Conservation (phyloP, 2,888 invertebrate genomes). For the Dolomedes plantarius region DNA sequence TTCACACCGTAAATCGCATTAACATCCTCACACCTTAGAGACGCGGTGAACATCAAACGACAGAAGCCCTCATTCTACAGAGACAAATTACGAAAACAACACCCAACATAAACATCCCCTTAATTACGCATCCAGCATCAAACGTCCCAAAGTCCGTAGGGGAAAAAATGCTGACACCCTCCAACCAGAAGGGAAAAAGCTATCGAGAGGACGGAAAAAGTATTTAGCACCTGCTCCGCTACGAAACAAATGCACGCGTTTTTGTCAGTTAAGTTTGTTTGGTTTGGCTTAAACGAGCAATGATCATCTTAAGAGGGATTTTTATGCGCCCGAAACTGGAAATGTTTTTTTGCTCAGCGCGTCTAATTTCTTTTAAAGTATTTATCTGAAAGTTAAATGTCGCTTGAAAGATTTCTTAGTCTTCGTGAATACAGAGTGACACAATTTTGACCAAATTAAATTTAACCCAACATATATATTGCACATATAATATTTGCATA, state of each 20-base stretch:
- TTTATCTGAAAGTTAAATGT: too few species aligned
- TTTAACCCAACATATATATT: too few species aligned
- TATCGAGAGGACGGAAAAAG: background rate
- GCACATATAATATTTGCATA: too few species aligned
- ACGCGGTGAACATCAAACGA: background rate
- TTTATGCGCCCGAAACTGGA: too few species aligned
- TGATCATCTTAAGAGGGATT: too few species aligned
- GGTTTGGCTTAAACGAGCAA: too few species aligned
- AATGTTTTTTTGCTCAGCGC: too few species aligned
- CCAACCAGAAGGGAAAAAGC: background rate
- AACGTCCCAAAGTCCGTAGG: background rate
- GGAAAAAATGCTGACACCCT: background rate
- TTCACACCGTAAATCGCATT: background rate
- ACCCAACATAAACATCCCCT: slow-evolving; percentile 6
- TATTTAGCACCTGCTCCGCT: background rate
- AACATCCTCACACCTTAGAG: background rate
- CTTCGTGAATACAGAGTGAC: too few species aligned
- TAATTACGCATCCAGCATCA: slow-evolving; percentile 1
- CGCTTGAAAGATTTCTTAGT: too few species aligned
- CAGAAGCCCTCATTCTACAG: background rate
- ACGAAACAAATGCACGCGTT: background rate
- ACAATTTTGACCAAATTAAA: too few species aligned
- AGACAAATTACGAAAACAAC: slow-evolving; percentile 10
- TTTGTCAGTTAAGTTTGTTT: background rate
- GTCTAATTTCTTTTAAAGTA: too few species aligned